Percentiles rank a stretch among this genome's conserved stretches.
phyloP scores from a whole-genome alignment of 2,888 invertebrate genomes.

The Crossocerus cetratus region DNA sequence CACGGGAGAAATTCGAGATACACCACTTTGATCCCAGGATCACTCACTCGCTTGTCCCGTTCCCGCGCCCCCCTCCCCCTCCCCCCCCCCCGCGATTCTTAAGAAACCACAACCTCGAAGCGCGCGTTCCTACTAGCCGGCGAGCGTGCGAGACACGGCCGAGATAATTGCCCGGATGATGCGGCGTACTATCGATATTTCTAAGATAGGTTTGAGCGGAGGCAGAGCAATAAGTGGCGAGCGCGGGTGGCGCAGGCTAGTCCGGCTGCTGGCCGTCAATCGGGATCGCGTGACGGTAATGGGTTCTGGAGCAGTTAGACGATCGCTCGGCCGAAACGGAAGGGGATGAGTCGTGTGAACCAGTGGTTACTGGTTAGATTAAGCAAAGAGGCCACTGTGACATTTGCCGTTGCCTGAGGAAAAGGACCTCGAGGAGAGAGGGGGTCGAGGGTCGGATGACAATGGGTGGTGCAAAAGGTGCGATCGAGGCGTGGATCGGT shows the following conservation, averaged over 20 bases:
- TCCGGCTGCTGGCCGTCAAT: slow-evolving; percentile 36
- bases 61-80: neutral
- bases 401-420: no score
- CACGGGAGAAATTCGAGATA: slow-evolving; percentile 8
- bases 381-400: slow-evolving; percentile 68
- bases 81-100: neutral
- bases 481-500: slow-evolving; percentile 54
- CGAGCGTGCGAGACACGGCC: neutral
- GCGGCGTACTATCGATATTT: neutral
- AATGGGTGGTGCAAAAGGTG: slow-evolving; percentile 40
- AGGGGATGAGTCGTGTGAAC: slow-evolving; percentile 72
- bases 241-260: no score
- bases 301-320: slow-evolving; percentile 58
- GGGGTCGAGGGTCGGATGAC: slow-evolving; percentile 25
- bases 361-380: slow-evolving; percentile 67
- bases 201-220: no score
- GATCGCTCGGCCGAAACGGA: slow-evolving; percentile 61
- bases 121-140: neutral
- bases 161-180: slow-evolving; percentile 6
- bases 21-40: neutral
- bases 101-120: no score
- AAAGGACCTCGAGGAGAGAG: no score
- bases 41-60: neutral
- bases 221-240: no score
- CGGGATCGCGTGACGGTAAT: slow-evolving; percentile 72